Evolutionary conservation across 1,140 invertebrate species (phyloP).

Genomic region (Eriocheir sinensis): DNA sequence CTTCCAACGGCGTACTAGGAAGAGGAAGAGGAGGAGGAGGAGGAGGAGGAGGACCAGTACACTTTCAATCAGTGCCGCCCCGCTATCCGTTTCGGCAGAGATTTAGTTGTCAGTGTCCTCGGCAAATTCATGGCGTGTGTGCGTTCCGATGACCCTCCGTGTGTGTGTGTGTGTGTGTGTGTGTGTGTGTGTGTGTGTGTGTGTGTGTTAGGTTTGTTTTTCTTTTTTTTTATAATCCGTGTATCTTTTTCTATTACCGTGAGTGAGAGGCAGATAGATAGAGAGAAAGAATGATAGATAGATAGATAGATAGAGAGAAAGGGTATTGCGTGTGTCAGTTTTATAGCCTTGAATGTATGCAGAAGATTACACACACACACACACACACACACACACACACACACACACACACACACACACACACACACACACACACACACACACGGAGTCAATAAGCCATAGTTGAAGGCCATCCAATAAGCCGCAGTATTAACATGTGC

Average conservation of each 20-base stretch:
- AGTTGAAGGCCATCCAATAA: no score
- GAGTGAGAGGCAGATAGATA: not conserved
- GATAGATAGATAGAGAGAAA: not conserved
- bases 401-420: constrained; percentile 10
- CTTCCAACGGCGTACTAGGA: no score
- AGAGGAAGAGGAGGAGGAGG: no score
- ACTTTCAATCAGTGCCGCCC: not conserved
- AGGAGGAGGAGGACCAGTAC: not conserved
- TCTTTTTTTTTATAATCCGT: no score
- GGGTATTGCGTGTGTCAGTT: not conserved
- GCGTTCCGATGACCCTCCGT: not conserved
- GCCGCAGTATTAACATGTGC: no score
- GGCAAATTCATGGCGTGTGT: not conserved
- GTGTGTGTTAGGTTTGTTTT: no score
- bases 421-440: constrained; percentile 4
- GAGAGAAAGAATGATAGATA: not conserved
- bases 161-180: not conserved
- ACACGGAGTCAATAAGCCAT: no score
- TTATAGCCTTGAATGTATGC: not conserved
- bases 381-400: constrained; percentile 22
- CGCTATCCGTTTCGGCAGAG: not conserved
- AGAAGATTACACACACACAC: not conserved
- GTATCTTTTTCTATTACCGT: no score
- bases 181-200: not conserved
- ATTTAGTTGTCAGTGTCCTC: not conserved